phyloP scores from a whole-genome alignment of 2,797 vertebrate genomes.

The Acanthis flammea region DNA sequence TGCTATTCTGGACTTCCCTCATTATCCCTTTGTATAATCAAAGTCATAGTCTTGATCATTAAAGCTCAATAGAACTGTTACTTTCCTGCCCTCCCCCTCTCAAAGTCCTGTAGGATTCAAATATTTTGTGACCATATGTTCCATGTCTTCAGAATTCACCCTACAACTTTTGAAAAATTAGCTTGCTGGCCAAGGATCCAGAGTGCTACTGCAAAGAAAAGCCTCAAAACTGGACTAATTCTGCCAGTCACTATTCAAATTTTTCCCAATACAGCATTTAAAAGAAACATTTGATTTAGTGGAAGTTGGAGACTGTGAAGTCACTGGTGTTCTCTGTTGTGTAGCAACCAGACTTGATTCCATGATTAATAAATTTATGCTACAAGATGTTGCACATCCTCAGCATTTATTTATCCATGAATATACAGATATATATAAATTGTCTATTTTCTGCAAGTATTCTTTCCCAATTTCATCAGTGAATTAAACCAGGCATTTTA shows the following conservation, averaged over 20 bases:
- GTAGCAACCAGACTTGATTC: not conserved
- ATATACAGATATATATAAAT: not conserved
- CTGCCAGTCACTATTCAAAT: not conserved
- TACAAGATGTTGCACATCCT: not conserved
- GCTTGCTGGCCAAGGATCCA: not conserved
- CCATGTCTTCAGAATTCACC: not conserved
- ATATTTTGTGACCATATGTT: not conserved
- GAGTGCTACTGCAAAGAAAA: not conserved
- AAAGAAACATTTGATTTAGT: not conserved
- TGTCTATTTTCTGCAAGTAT: not conserved
- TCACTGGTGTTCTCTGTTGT: not conserved
- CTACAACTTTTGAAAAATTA: not conserved
- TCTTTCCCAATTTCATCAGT: not conserved
- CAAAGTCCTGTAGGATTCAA: not conserved
- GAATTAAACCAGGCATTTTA: not conserved
- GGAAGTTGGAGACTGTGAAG: not conserved
- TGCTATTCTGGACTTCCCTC: not conserved
- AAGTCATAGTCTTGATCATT: not conserved
- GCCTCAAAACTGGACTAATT: not conserved
- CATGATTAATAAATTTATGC: not conserved
- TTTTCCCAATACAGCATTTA: not conserved
- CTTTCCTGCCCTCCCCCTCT: accelerated
- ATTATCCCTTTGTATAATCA: not conserved
- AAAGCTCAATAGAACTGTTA: not conserved
- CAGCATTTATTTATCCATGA: not conserved